These are phyloP conservation scores for Glaucopsyche alexis DNA, from an alignment of 2,888 invertebrate genomes.

Conservation along the genomic window DNA sequence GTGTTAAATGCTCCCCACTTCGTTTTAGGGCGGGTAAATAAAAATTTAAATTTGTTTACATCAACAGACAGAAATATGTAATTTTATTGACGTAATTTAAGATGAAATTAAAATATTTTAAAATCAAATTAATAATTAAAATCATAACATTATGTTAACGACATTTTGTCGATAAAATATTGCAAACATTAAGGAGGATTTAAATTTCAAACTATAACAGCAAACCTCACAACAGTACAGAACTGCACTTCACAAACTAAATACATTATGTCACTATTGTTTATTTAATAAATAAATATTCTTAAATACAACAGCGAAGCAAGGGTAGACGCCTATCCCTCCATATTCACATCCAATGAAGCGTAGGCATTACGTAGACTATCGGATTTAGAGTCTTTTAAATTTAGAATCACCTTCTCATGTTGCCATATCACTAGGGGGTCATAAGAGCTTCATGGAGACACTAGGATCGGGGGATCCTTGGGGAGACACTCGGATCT, in stretches of 20 bases:
- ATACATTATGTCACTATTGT: slow-evolving; percentile 8
- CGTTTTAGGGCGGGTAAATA: slow-evolving; percentile 21
- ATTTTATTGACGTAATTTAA: slow-evolving; percentile 5
- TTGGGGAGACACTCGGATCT: background rate
- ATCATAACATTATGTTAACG: background rate
- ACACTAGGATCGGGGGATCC: slow-evolving; percentile 41
- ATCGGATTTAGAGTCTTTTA: slow-evolving; percentile 43
- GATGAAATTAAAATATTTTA: too few species aligned
- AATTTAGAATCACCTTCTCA: slow-evolving; percentile 74
- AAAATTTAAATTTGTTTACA: slow-evolving; percentile 19
- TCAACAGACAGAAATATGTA: slow-evolving; percentile 3
- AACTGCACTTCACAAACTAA: slow-evolving; percentile 4
- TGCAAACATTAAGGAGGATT: too few species aligned
- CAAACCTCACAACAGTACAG: slow-evolving; percentile 10
- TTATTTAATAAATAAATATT: slow-evolving; percentile 24
- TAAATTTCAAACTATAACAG: too few species aligned
- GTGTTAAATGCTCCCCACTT: slow-evolving; percentile 23
- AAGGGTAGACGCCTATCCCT: slow-evolving; percentile 5
- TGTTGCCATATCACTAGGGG: slow-evolving; percentile 58
- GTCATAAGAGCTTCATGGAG: slow-evolving; percentile 48
- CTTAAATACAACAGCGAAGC: slow-evolving; percentile 20
- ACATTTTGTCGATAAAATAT: background rate
- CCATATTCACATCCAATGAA: slow-evolving; percentile 63
- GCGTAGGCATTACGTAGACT: slow-evolving; percentile 51
- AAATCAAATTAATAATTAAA: background rate